Evolutionary conservation across 2,797 vertebrate species (phyloP).

Genomic region (Naso thynnoides): DNA sequence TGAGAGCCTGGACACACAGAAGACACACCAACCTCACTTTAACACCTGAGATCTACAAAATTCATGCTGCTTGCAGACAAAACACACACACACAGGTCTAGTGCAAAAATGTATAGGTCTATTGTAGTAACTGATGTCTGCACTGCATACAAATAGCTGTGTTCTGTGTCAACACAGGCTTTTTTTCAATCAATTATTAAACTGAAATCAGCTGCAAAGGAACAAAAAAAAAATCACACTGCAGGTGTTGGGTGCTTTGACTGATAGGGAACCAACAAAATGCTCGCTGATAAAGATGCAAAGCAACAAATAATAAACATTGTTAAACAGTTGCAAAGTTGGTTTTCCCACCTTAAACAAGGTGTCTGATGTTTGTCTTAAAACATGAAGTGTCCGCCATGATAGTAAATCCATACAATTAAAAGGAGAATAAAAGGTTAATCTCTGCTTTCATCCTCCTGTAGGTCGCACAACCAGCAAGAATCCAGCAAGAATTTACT

Average conservation of each 20-base stretch:
- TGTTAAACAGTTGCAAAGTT: background rate
- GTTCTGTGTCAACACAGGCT: background rate
- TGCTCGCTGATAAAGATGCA: background rate
- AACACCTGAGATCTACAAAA: background rate
- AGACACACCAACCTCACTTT: background rate
- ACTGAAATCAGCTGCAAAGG: background rate
- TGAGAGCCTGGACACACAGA: background rate
- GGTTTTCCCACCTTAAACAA: background rate
- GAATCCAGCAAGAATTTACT: no score
- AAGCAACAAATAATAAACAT: background rate
- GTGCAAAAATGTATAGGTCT: background rate
- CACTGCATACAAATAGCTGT: background rate
- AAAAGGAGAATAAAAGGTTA: no score
- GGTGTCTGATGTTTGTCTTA: background rate
- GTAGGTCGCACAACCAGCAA: background rate
- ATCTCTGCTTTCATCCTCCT: background rate
- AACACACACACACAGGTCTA: background rate
- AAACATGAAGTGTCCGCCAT: background rate
- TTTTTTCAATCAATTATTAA: background rate
- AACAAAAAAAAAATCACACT: background rate
- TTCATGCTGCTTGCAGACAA: constrained; percentile 9
- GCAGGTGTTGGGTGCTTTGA: background rate
- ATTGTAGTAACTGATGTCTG: background rate
- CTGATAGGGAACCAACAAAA: background rate
- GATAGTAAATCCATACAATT: background rate